These are phyloP conservation scores for Clarias fuscus DNA, from an alignment of 2,797 vertebrate genomes.

Conservation along the genomic window DNA sequence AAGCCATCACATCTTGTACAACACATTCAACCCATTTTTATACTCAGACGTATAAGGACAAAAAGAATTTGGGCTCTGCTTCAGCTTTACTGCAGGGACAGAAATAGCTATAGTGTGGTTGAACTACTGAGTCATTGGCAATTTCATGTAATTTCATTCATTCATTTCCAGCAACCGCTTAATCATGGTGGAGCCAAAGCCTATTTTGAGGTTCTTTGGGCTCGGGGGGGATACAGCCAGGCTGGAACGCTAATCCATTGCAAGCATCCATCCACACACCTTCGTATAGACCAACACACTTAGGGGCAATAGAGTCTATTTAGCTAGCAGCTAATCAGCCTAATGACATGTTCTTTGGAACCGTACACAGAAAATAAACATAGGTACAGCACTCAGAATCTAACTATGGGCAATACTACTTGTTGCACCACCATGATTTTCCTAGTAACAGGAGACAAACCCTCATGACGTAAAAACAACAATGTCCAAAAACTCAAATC, in stretches of 20 bases:
- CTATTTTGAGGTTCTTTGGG: neutral
- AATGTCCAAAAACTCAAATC: neutral
- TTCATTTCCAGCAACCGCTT: neutral
- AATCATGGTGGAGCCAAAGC: neutral
- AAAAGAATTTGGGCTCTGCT: conserved; percentile 80
- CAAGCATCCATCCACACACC: neutral
- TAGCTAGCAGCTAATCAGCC: neutral
- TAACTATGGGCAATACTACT: neutral
- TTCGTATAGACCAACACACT: neutral
- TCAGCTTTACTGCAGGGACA: conserved; percentile 91
- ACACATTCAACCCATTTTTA: too few species aligned
- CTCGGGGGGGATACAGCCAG: neutral
- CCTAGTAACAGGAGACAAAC: neutral
- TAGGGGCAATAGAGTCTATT: neutral
- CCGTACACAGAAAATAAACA: neutral
- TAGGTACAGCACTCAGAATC: neutral
- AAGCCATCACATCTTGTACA: too few species aligned
- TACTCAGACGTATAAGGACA: neutral
- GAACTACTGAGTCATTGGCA: conserved; percentile 84
- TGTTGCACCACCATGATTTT: neutral
- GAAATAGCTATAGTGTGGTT: conserved; percentile 83
- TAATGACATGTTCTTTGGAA: neutral
- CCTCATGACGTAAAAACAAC: neutral
- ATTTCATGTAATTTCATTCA: conserved; percentile 67
- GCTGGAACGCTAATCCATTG: neutral